Evolutionary conservation across 1,140 invertebrate genomes (phyloP), one percentile per base, ranked within the genome.

Genomic region (Sitobion miscanthi): DNA sequence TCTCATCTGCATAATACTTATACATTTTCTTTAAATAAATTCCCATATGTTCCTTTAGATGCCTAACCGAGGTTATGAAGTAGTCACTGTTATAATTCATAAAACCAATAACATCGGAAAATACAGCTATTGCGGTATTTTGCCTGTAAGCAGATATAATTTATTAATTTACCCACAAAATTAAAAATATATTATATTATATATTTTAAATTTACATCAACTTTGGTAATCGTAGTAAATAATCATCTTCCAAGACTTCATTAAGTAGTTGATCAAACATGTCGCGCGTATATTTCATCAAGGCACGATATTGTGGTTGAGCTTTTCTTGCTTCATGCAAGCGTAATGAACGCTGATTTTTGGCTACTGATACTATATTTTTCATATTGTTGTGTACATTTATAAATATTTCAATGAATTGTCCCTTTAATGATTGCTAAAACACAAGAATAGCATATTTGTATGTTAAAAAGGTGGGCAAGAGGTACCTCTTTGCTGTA

Each of bases 401-500:
- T 35, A 93, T 83, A 86, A 93, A 82, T 54, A 49, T 14, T n/a
- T 42, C 49, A 57, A 86, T 85, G 7, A 52, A 85, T 42, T 93
- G 82, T 54, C 11, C 14, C 17, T 86, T 93, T 42, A 93, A 54
- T 42, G 82, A 38, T 93, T 57, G 11, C 91, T 93, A 93, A 8
- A 93, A 93, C 25, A 85, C 25, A 57, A 93, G 11, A n/a, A n/a
- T 57, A 11, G 8, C 5, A 17, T n/a, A 69, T n/a, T n/a, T 69
- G 4, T 17, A 17, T 69, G 14, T 69, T 69, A 69, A 69, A 69
- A 69, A n/a, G 4, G 30, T 69, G 0, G 30, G 14, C 30, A n/a
- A 69, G 62, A 6, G n/a, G 14, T 17, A 54, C 52, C 20, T 5
- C 20, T 23, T 54, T 54, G 52, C 20, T 54, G 52, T 54, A n/a